Evolutionary conservation across 92 coral and sea anemone species (phyloP).

Genomic region (Zoanthus sociatus): DNA sequence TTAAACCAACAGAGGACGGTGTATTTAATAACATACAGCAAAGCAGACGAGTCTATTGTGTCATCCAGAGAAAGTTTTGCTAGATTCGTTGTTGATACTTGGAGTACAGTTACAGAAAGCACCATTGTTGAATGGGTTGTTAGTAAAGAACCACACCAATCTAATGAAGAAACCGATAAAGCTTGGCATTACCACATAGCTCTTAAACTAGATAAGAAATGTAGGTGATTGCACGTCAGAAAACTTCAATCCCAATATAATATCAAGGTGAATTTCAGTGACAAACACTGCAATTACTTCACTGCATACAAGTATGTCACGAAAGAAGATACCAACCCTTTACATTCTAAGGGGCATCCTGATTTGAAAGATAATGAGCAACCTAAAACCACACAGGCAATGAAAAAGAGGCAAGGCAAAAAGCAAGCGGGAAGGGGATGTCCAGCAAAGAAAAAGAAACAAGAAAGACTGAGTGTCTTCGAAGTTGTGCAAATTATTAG

Average conservation of each 20-base stretch:
- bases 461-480: not conserved
- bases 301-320: not conserved
- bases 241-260: not conserved
- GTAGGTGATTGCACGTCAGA: constrained; percentile 35
- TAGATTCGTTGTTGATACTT: no score
- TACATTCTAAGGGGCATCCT: constrained; percentile 36
- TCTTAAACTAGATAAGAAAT: constrained; percentile 19
- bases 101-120: no score
- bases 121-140: constrained; percentile 18
- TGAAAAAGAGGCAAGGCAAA: not conserved
- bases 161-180: not conserved
- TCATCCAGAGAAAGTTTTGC: no score
- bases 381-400: not conserved
- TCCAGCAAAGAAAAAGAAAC: no score
- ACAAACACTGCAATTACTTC: constrained; percentile 33
- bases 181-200: constrained; percentile 36
- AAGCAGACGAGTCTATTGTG: no score
- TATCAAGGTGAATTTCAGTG: constrained; percentile 40
- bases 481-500: constrained; percentile 55
- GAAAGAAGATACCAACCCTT: no score
- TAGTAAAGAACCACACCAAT: constrained; percentile 10
- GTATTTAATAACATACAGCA: no score
- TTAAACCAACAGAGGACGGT: no score
- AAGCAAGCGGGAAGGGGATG: not conserved
- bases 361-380: not conserved